Evolutionary conservation across 2,797 vertebrate species (phyloP).

Genomic region (Sparus aurata): DNA sequence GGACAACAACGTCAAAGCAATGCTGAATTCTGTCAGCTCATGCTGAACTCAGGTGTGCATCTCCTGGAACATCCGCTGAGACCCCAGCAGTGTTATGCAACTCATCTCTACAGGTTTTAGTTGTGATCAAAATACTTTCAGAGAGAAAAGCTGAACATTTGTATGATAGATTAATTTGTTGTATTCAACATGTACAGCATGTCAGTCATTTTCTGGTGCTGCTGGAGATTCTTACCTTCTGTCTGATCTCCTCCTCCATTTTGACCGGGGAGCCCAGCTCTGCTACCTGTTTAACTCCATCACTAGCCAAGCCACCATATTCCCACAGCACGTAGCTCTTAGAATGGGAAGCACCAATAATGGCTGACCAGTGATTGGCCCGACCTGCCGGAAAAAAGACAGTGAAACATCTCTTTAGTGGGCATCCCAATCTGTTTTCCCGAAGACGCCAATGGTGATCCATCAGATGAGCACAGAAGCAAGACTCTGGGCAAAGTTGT

Average conservation of each 20-base stretch:
- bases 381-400: constrained; percentile 85
- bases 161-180: background rate
- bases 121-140: background rate
- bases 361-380: constrained; percentile 98
- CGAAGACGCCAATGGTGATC: background rate
- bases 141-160: constrained; percentile 13
- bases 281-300: constrained; percentile 96
- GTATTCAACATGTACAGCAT: background rate
- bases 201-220: background rate
- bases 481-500: too few species aligned
- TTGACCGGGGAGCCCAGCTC: constrained; percentile 97
- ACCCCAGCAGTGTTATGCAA: constrained; percentile 11
- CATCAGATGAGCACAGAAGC: background rate
- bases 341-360: constrained; percentile 97
- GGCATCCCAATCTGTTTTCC: background rate
- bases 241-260: constrained; percentile 99
- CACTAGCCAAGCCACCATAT: constrained; percentile 93
- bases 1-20: constrained; percentile 62
- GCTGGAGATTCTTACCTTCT: constrained; percentile 88
- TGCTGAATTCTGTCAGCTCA: constrained; percentile 18
- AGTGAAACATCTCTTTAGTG: constrained; percentile 28
- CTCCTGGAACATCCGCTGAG: constrained; percentile 27
- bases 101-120: constrained; percentile 11
- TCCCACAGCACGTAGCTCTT: constrained; percentile 98
- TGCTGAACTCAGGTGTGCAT: constrained; percentile 46